These are phyloP conservation scores for Perizoma flavofasciatum DNA, from an alignment of 2,888 invertebrate species.

Conservation along the genomic window DNA sequence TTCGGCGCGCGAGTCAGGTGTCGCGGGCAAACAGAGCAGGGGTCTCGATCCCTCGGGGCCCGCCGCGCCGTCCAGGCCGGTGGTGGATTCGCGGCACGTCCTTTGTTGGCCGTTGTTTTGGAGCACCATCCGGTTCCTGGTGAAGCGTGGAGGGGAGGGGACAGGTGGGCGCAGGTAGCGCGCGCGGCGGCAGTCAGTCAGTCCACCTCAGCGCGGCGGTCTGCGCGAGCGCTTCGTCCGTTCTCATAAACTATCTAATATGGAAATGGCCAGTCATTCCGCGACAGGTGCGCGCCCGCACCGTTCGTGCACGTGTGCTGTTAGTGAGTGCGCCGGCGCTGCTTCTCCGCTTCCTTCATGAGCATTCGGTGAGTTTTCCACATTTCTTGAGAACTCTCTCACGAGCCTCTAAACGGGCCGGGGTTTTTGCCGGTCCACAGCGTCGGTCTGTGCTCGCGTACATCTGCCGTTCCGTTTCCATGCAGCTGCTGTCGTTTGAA, in stretches of 20 bases:
- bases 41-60: conserved; percentile 54
- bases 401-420: conserved; percentile 50
- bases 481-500: conserved; percentile 75
- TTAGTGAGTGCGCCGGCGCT: conserved; percentile 79
- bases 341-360: conserved; percentile 51
- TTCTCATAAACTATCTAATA: conserved; percentile 65
- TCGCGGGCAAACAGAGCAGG: conserved; percentile 61
- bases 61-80: conserved; percentile 52
- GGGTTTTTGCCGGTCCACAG: conserved; percentile 65
- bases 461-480: conserved; percentile 76
- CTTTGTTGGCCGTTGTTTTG: conserved; percentile 84
- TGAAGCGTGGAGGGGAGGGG: conserved; percentile 72
- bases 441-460: conserved; percentile 59
- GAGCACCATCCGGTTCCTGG: conserved; percentile 82
- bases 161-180: conserved; percentile 81
- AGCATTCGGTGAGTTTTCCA: conserved; percentile 64
- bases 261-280: conserved; percentile 79
- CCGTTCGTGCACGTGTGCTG: conserved; percentile 81
- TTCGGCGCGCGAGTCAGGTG: conserved; percentile 72
- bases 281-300: conserved; percentile 81
- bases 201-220: conserved; percentile 72
- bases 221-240: conserved; percentile 76
- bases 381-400: conserved; percentile 48
- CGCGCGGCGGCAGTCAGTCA: conserved; percentile 75
- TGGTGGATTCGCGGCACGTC: conserved; percentile 81